Evolutionary conservation across 2,888 invertebrate species (phyloP), one percentile per base, ranked within the genome.

Genomic region (Drosophila algonquin): DNA sequence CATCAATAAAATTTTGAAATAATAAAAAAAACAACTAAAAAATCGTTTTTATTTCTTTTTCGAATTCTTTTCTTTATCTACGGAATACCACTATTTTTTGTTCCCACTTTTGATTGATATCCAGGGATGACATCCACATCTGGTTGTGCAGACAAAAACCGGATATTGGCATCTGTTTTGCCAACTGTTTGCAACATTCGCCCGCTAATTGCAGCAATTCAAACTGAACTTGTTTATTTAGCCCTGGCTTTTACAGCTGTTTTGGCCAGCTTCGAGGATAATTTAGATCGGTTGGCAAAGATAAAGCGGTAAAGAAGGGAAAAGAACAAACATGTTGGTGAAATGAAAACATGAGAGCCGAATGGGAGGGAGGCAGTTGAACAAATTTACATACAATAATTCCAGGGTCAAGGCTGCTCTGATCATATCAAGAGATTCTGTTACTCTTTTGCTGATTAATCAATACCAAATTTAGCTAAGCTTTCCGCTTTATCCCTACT

Each of bases 1-100:
- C 76, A 75, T 80, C 76, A 88, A 80, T 80, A 80, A 80, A 85
- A 73, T 80, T 85, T 85, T 82, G 83, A 81, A 79, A 77, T 64
- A 61, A 74, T 63, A 54, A 50, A 61, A 61, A 57, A 61, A 30
- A 16, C 10, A 50, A 10, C 45, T 5, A n/a, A 21, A 1, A 1
- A 48, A 21, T 53, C 7, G 40, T 10, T 30, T 47, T 47, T 7
- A 16, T 45, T 58, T 21, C 8, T 35, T 16, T 16, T 47, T n/a
- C 9, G 54, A 51, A 40, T 14, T 14, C 1, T 35, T 35, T 40
- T 6, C 14, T 2, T 14, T 7, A 40, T 40, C n/a, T n/a, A n/a
- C 14, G 32, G 4, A 32, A 32, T 32, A 32, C 30, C 27, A 30
- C 5, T 35, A 0, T 4, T 35, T 14, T 32, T 10, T 30, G 1